Evolutionary conservation across 2,113 vertebrate genomes (phyloP).

Genomic region (Centropus bengalensis): DNA sequence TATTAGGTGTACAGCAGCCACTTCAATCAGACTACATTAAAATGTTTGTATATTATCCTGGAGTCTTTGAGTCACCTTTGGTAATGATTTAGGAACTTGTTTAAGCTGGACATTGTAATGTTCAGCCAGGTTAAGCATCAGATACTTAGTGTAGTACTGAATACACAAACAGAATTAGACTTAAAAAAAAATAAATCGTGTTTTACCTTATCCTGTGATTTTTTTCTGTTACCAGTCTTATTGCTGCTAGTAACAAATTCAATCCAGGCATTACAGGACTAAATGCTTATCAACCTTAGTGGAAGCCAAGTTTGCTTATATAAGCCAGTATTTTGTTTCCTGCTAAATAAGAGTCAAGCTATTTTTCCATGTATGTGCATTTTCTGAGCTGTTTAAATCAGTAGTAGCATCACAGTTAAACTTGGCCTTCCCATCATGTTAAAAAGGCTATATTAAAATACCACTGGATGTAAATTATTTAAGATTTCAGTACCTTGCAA

Average conservation of each 20-base stretch:
- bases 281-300: background rate
- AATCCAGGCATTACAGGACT: background rate
- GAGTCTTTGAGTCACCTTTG: background rate
- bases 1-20: background rate
- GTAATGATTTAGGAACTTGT: background rate
- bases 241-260: background rate
- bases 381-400: conserved; percentile 11
- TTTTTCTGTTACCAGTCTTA: background rate
- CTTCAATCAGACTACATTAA: background rate
- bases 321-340: background rate
- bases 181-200: background rate
- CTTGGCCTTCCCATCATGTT: background rate
- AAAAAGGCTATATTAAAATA: background rate
- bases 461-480: conserved; percentile 9
- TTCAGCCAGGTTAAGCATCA: background rate
- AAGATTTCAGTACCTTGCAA: background rate
- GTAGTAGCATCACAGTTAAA: background rate
- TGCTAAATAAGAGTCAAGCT: background rate
- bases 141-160: background rate
- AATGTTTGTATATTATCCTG: background rate
- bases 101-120: background rate
- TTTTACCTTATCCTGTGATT: background rate
- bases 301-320: conserved; percentile 1
- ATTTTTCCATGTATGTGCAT: background rate
- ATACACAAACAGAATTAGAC: background rate